Evolutionary conservation across 2,797 vertebrate genomes (phyloP).

Genomic region (Sebastes minor): DNA sequence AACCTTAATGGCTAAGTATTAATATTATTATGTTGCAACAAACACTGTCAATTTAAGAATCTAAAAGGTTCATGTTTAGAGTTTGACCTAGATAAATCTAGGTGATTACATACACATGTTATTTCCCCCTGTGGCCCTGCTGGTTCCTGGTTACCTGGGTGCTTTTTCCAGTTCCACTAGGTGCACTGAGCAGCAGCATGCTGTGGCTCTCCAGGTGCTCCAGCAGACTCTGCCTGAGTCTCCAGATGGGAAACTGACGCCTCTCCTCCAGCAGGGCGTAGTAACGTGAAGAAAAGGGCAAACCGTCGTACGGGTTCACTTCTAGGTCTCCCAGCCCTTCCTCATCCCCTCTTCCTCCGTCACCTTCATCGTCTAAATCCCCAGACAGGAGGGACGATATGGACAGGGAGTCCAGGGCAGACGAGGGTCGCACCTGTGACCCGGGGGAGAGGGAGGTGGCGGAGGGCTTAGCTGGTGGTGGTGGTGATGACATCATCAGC

Average conservation of each 20-base stretch:
- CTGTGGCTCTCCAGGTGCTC: constrained; percentile 87
- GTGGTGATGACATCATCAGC: constrained; percentile 66
- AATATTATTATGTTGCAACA: neutral
- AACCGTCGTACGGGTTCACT: constrained; percentile 93
- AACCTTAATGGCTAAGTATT: too few species aligned
- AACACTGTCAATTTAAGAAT: neutral
- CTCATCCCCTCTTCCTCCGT: constrained; percentile 32
- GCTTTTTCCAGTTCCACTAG: constrained; percentile 90
- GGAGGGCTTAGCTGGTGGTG: constrained; percentile 27
- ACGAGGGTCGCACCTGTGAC: neutral
- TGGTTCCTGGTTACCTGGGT: constrained; percentile 83
- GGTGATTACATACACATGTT: neutral
- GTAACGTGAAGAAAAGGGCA: constrained; percentile 94
- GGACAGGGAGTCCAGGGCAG: constrained; percentile 77
- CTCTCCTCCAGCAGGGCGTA: constrained; percentile 88
- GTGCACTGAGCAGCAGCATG: constrained; percentile 88
- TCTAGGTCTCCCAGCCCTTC: constrained; percentile 85
- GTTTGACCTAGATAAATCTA: neutral
- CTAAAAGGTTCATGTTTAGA: neutral
- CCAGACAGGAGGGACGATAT: constrained; percentile 79
- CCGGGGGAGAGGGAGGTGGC: neutral
- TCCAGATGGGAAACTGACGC: constrained; percentile 85
- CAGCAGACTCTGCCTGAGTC: constrained; percentile 84
- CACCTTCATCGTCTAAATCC: constrained; percentile 73
- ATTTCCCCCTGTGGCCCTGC: neutral